Conservation (phyloP, 2,113 vertebrate genomes). For the Sigmodon hispidus region DNA sequence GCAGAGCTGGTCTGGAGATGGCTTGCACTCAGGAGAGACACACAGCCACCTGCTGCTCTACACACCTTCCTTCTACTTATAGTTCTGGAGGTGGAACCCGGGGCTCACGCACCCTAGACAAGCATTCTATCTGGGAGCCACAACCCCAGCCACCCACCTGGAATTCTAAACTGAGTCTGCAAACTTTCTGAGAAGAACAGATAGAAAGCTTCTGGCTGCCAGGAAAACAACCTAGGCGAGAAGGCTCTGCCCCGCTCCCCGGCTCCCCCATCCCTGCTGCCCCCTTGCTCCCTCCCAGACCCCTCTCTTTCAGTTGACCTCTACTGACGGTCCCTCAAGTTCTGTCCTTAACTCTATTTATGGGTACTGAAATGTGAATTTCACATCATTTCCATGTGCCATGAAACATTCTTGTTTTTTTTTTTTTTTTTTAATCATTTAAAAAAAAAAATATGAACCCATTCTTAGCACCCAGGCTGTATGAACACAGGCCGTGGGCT, state of each 20-base stretch:
- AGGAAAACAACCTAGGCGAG: background rate
- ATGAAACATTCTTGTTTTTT: slow-evolving; percentile 15
- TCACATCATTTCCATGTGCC: slow-evolving; percentile 28
- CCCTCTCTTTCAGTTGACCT: background rate
- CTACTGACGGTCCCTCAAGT: background rate
- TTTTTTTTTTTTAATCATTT: too few species aligned
- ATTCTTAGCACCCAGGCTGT: background rate
- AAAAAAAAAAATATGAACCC: slow-evolving; percentile 31
- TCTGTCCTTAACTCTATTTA: slow-evolving; percentile 24
- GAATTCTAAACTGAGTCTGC: background rate
- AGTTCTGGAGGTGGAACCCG: background rate
- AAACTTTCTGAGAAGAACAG: background rate
- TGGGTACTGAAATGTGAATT: slow-evolving; percentile 32
- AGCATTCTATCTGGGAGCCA: background rate
- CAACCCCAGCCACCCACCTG: background rate
- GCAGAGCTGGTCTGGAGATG: background rate
- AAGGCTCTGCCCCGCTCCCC: background rate
- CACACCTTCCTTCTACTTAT: background rate
- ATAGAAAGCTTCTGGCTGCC: background rate
- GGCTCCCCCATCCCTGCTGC: background rate
- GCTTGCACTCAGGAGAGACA: background rate
- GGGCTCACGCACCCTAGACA: too few species aligned
- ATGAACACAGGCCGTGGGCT: slow-evolving; percentile 22
- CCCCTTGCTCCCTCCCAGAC: background rate
- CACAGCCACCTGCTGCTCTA: background rate